These are phyloP conservation scores for Tachina lurida DNA, from an alignment of 2,888 invertebrate genomes.

Conservation along the genomic window DNA sequence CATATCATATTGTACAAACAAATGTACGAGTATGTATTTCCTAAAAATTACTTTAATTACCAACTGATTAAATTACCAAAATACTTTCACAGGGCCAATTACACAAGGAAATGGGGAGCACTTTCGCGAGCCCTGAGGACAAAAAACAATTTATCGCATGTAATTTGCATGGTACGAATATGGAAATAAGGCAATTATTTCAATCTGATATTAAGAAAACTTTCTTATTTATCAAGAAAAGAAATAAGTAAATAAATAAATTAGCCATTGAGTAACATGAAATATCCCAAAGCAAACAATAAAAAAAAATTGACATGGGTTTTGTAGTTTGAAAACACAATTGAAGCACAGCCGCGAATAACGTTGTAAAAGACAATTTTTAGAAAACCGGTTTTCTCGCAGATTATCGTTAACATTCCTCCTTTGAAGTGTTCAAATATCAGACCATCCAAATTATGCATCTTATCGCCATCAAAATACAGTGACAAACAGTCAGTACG, in stretches of 20 bases:
- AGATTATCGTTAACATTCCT: too few relatives aligned
- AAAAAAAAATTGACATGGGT: too few relatives aligned
- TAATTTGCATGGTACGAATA: slow-evolving; percentile 2
- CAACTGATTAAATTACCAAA: slow-evolving; percentile 27
- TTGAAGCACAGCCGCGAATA: too few relatives aligned
- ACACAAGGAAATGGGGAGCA: neutral
- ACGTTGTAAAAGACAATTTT: too few relatives aligned
- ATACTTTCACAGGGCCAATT: neutral
- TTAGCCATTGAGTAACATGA: neutral
- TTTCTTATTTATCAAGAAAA: neutral
- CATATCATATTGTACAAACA: neutral
- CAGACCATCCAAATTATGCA: too few relatives aligned
- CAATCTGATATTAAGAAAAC: slow-evolving; percentile 2
- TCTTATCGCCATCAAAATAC: too few relatives aligned
- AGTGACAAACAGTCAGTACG: too few relatives aligned
- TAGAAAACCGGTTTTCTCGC: too few relatives aligned
- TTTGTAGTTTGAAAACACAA: too few relatives aligned
- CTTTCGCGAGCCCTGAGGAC: neutral
- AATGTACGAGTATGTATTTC: neutral
- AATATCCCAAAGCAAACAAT: neutral
- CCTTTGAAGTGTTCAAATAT: too few relatives aligned
- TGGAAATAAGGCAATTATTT: slow-evolving; percentile 13
- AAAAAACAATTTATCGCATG: neutral
- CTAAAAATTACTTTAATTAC: slow-evolving; percentile 26
- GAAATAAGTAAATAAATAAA: neutral